A percentile compares a stretch with the other conserved stretches of the same genome.
Evolutionary conservation across 2,797 vertebrate genomes (phyloP).

Genomic region (Spondyliosoma cantharus): DNA sequence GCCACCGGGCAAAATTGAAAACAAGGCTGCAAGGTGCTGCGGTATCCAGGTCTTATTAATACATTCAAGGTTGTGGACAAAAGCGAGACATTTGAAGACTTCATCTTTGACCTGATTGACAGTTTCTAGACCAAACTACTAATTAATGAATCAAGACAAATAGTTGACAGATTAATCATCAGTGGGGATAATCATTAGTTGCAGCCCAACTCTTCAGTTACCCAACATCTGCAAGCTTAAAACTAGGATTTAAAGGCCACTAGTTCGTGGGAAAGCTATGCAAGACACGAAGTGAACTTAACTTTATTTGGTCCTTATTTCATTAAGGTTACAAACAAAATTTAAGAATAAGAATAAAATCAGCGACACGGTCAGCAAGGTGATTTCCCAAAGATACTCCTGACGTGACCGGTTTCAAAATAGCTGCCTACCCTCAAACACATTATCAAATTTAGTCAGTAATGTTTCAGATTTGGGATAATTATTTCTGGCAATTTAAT

Average conservation of each 20-base stretch:
- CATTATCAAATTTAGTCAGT: neutral
- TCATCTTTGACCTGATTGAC: too few relatives aligned
- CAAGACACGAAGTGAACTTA: neutral
- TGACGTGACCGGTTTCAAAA: neutral
- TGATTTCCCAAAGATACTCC: neutral
- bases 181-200: too few relatives aligned
- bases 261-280: neutral
- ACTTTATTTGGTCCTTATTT: neutral
- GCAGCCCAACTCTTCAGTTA: neutral
- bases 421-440: neutral
- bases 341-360: neutral
- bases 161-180: too few relatives aligned
- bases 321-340: neutral
- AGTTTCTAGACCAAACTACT: too few relatives aligned
- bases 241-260: neutral
- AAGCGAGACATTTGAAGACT: too few relatives aligned
- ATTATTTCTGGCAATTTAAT: neutral
- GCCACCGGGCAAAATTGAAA: too few relatives aligned
- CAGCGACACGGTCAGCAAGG: neutral
- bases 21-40: too few relatives aligned
- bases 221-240: neutral
- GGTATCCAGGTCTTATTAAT: too few relatives aligned
- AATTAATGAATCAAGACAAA: too few relatives aligned
- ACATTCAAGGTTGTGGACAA: too few relatives aligned
- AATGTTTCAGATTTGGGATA: neutral